Evolutionary conservation across 2,797 vertebrate genomes (phyloP).

Genomic region (Siniperca undulata): DNA sequence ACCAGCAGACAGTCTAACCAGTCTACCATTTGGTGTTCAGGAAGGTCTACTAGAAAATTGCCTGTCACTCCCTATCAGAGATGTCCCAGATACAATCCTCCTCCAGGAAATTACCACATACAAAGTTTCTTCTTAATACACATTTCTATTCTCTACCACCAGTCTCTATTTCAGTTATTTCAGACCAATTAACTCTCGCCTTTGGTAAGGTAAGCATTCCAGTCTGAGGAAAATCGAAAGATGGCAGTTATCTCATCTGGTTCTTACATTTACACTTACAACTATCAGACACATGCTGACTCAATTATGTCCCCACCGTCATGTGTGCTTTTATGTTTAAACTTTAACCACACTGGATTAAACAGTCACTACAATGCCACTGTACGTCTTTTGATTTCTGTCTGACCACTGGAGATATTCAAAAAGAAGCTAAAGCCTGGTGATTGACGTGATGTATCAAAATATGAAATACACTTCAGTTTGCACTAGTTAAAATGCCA

Average conservation of each 20-base stretch:
- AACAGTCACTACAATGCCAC: slow-evolving; percentile 42
- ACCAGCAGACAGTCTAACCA: background rate
- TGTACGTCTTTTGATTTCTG: slow-evolving; percentile 55
- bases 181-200: background rate
- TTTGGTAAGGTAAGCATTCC: background rate
- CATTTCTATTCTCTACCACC: background rate
- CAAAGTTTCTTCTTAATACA: background rate
- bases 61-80: background rate
- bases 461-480: slow-evolving; percentile 32
- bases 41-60: background rate
- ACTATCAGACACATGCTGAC: slow-evolving; percentile 65
- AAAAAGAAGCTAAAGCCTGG: slow-evolving; percentile 40
- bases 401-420: slow-evolving; percentile 45
- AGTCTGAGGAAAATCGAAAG: slow-evolving; percentile 34
- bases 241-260: slow-evolving; percentile 36
- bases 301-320: slow-evolving; percentile 63
- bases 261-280: slow-evolving; percentile 12
- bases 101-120: slow-evolving; percentile 31
- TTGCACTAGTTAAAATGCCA: slow-evolving; percentile 37
- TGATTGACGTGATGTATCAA: slow-evolving; percentile 51
- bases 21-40: background rate
- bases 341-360: slow-evolving; percentile 47
- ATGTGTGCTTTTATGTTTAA: slow-evolving; percentile 59
- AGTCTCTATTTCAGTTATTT: slow-evolving; percentile 4
- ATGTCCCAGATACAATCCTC: slow-evolving; percentile 77